Base-by-base conservation (phyloP, 2,888 invertebrate genomes). In the Xanthorhoe designata region DNA sequence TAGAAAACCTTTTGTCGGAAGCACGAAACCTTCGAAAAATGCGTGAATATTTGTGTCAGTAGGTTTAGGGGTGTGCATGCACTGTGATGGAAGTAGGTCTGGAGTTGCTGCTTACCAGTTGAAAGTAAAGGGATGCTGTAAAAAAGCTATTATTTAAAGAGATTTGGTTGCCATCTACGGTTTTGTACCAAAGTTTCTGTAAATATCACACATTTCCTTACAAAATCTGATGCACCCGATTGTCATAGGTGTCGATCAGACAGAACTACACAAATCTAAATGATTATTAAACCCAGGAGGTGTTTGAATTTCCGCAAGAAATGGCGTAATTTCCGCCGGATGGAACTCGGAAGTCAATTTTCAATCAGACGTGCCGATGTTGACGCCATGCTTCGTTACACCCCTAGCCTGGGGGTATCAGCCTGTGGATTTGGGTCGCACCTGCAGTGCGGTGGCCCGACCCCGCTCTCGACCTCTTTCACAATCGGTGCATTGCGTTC, bases 361-460 rank as follows among this genome's bases (percentile, higher is more conserved):
- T 45, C n/a, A 35, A 35, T 35, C 42, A 24, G 35, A 24, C 56
- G 5, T 49, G 53, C 38, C 38, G 38, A 42, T 42, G 38, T 17
- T 18, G 65, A 62, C 50, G 59, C 62, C 62, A 47, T 68, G 58
- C 59, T 35, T 56, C 56, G 55, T 60, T 42, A 52, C 63, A 57
- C 29, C 63, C 57, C 61, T 64, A 53, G 57, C 45, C 35, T 49
- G 60, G 38, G 66, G 67, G 67, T 64, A 64, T 57, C 64, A 57
- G 64, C 64, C 57, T 50, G 71, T 68, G 69, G 75, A 90, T 85
- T 81, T 88, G 85, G 90, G 91, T 85, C 90, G 88, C 87, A 86
- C 88, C 91, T 90, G 91, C 91, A 91, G 73, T 91, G 91, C 91
- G 86, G 78, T 71, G 73, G 73, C 74, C 74, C 65, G 76, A 71